Base-by-base conservation (phyloP, 2,113 vertebrate genomes). In the Serilophus lunatus region DNA sequence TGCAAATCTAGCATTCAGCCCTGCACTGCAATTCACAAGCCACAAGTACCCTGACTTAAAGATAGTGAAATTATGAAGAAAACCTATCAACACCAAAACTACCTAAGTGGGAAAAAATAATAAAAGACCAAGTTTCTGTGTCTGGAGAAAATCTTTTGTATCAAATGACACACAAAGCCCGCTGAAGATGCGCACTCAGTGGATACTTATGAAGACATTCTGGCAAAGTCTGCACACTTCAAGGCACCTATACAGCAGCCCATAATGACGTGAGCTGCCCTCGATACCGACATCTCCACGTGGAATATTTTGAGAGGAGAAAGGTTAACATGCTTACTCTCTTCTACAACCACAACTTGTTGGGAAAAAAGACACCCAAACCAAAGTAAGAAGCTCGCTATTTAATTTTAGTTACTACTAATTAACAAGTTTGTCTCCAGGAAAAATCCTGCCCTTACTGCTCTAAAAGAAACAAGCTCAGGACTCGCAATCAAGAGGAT, bases 231-330 rank as follows among this genome's bases (percentile, higher is more conserved):
- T 77, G 33, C 36, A 63, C 10, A 8, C 31, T 80, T 53, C 20
- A 35, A 45, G 25, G n/a, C 38, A 71, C 28, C 44, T 42, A 25
- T 7, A n/a, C 4, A 8, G 28, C 9, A 44, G 35, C 31, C 45
- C 14, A 40, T 14, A 57, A 54, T 51, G 57, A 15, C 11, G 6
- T 51, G 19, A 51, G 26, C 33, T 31, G 29, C 31, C 51, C 38
- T n/a, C 17, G 13, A 40, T 31, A 51, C 16, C 2, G 1, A 3
- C 5, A n/a, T n/a, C 16, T 2, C 36, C 9, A 22, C 0, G 5
- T 5, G 5, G 36, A 14, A 59, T 19, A 29, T 50, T 72, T 38
- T 40, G 7, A 50, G 12, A 51, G 23, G 4, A 51, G 16, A 57
- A 29, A 35, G 64, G 5, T 10, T 51, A 31, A 65, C 11, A 28